Evolutionary conservation across 2,797 vertebrate genomes (phyloP), one percentile per base, ranked within the genome.

Genomic region (Silurus aristotelis): DNA sequence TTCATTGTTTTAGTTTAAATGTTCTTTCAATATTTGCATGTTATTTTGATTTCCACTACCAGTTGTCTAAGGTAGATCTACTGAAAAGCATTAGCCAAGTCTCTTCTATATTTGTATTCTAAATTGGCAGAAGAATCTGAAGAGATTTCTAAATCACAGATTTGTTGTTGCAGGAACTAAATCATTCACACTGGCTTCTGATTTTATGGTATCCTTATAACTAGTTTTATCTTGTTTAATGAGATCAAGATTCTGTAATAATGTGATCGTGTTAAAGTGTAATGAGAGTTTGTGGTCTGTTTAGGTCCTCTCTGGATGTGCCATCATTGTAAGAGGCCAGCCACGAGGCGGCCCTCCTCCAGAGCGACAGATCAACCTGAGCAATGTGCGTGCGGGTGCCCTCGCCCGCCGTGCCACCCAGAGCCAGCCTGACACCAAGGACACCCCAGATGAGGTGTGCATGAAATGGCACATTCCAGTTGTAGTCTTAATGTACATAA

Each of bases 321-420:
- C 97, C 85, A 97, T 99, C 93, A 99, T 99, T 70, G 98, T 99
- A 19, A 94, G 98, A 8, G 98, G 98, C 10, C 98, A 99, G 91
- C 98, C 98, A 60, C 95, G 97, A 6, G 98, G 98, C 0, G 98
- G 98, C 0, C 98, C 98, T 0, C 98, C 98, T 31, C 98, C 98
- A 0, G 98, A 99, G 89, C 95, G 97, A 10, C 98, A 99, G 94
- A 98, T 99, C 93, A 99, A 99, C 92, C 96, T 99, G 73, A 99
- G 98, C 92, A 99, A 99, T 91, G 96, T 99, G 88, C 96, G 98
- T 0, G 95, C 97, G 0, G 97, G 97, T 5, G 95, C 93, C 86
- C 95, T 98, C 1, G 98, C 97, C 0, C 96, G 98, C 19, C 92
- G 98, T 0, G 98, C 97, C 0, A 96, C 95, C 7, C 96, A 95